Percentiles rank a stretch among this genome's conserved stretches.
phyloP scores from a whole-genome alignment of 1,140 invertebrate species.

The Tyrophagus putrescentiae region DNA sequence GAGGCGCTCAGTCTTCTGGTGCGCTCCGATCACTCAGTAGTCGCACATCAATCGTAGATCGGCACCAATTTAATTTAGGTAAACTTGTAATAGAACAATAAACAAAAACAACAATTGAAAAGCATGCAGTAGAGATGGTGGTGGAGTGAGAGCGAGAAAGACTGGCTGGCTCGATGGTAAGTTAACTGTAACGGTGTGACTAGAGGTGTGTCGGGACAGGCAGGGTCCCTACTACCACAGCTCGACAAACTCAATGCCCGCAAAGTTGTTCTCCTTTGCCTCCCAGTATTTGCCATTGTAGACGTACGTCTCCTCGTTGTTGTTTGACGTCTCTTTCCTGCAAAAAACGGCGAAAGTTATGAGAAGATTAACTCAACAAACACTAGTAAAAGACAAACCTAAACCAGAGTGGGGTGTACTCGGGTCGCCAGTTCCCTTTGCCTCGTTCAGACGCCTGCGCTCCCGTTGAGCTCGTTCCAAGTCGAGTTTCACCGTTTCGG shows the following conservation, averaged over 20 bases:
- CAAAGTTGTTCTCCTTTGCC: constrained; percentile 40
- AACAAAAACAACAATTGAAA: not conserved
- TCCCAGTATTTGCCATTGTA: constrained; percentile 45
- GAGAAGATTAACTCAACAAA: not conserved
- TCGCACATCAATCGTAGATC: no score
- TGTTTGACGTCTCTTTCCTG: constrained; percentile 21
- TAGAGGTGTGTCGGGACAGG: no score
- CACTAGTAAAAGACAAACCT: constrained; percentile 35
- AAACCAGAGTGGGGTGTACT: constrained; percentile 48
- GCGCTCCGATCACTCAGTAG: no score
- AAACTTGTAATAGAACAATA: no score
- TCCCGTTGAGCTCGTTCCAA: constrained; percentile 54
- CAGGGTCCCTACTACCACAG: constrained; percentile 13
- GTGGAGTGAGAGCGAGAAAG: not conserved
- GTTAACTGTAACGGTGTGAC: no score
- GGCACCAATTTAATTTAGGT: no score
- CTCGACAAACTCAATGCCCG: constrained; percentile 35
- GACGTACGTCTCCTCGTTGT: constrained; percentile 44
- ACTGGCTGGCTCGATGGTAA: constrained; percentile 13
- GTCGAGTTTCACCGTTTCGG: constrained; percentile 51
- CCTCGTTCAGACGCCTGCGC: constrained; percentile 44
- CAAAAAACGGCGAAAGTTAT: not conserved
- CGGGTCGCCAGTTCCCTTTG: constrained; percentile 34
- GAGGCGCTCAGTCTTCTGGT: no score
- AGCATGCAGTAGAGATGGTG: not conserved